phyloP scores from a whole-genome alignment of 2,888 invertebrate genomes.

The Anthrax anthrax region DNA sequence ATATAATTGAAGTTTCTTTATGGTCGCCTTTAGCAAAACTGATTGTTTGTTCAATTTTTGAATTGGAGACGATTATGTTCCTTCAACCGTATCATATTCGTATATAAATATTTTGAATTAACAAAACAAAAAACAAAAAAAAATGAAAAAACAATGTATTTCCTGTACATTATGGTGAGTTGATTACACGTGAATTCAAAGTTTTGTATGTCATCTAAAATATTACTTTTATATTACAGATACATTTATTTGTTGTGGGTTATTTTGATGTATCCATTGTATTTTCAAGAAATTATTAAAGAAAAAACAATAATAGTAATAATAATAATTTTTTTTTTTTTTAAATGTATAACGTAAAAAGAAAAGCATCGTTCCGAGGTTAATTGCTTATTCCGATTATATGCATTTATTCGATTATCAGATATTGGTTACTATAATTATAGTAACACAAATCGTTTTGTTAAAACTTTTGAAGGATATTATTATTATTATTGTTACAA shows the following conservation, averaged over 20 bases:
- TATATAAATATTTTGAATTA: constrained; percentile 5
- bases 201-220: not conserved
- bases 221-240: no score
- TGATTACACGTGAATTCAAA: constrained; percentile 4
- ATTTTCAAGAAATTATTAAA: not conserved
- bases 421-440: no score
- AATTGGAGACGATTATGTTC: constrained; percentile 12
- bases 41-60: constrained; percentile 18
- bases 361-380: constrained; percentile 1
- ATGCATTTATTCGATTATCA: not conserved
- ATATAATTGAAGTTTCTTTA: constrained; percentile 15
- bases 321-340: no score
- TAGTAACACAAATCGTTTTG: no score
- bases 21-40: constrained; percentile 17
- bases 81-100: constrained; percentile 12
- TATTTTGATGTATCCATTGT: constrained; percentile 5
- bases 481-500: no score
- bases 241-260: not conserved
- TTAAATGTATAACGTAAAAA: not conserved
- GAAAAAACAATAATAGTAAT: no score
- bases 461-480: no score
- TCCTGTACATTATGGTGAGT: constrained; percentile 7
- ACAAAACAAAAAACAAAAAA: not conserved
- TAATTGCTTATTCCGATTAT: constrained; percentile 6
- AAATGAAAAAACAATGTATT: constrained; percentile 6